phyloP scores from a whole-genome alignment of 1,140 invertebrate genomes.

The Sesamia nonagrioides region DNA sequence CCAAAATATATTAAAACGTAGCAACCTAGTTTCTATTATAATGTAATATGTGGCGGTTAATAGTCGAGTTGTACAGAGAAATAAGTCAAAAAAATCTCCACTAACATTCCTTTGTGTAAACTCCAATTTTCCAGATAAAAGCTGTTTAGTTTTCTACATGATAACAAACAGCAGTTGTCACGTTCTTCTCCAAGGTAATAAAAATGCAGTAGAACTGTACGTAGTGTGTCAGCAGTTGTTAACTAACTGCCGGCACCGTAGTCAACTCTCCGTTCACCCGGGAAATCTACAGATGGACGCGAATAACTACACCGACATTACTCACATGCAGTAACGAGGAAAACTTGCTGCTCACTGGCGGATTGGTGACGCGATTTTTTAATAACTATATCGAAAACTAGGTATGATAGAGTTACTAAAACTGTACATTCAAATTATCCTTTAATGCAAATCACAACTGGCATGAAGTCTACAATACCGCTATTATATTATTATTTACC shows the following conservation, averaged over 20 bases:
- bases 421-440: too few relatives aligned
- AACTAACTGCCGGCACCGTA: slow-evolving; percentile 8
- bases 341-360: neutral
- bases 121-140: neutral
- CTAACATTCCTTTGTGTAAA: too few relatives aligned
- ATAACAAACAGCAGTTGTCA: slow-evolving; percentile 4
- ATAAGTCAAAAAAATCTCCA: too few relatives aligned
- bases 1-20: too few relatives aligned
- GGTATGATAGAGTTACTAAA: too few relatives aligned
- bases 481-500: too few relatives aligned
- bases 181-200: slow-evolving; percentile 6
- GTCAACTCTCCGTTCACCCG: slow-evolving; percentile 22
- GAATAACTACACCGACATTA: slow-evolving; percentile 43
- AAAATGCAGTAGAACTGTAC: neutral
- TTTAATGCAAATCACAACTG: too few relatives aligned
- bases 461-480: too few relatives aligned
- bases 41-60: too few relatives aligned
- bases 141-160: neutral
- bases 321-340: slow-evolving; percentile 23
- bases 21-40: too few relatives aligned
- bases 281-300: slow-evolving; percentile 41
- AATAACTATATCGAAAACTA: neutral
- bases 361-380: neutral
- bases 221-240: slow-evolving; percentile 7
- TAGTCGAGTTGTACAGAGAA: too few relatives aligned